Base-by-base conservation (phyloP, 2,113 vertebrate species). In the Alaudala cheleensis region DNA sequence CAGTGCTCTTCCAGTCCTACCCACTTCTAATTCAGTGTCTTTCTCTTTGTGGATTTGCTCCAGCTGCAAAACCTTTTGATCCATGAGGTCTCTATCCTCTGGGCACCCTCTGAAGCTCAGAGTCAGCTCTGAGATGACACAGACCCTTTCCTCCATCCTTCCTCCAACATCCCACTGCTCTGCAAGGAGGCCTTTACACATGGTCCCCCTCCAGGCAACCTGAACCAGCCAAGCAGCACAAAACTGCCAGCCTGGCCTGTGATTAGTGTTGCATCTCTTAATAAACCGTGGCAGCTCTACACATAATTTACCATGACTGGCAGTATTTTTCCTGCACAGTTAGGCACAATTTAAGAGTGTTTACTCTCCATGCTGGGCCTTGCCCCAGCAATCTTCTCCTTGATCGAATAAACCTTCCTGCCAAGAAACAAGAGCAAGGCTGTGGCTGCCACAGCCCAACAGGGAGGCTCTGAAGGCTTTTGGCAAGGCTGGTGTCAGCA, bases 321-420 rank as follows among this genome's bases (percentile, higher is more conserved):
- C 47, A 65, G 12, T 24, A 81, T 54, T 79, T 88, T 83, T 91
- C 86, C 73, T 92, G 86, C 82, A 74, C 70, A 53, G 40, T 82
- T 58, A 81, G 66, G 81, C 83, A 78, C 9, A 23, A 74, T 81
- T 79, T 57, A 89, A 78, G 42, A 49, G 34, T 53, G 54, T 93
- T 95, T 60, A 88, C n/a, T 77, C 40, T 70, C 49, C 57, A 34
- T 8, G 47, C 25, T 64, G 73, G 80, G 70, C 81, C 78, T 70
- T 86, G 85, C 86, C 86, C 84, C 87, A 85, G 70, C 70, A 70
- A 72, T 72, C 86, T 93, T 84, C 93, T 93, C 79, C 92, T 82
- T 50, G 25, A 94, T 39, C 0, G 14, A 92, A 89, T 44, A 91
- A 94, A 93, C 44, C 64, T 81, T 88, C 69, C 77, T 87, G 83